Base-by-base conservation (phyloP, 2,797 vertebrate genomes). In the Sandelia bainsii region DNA sequence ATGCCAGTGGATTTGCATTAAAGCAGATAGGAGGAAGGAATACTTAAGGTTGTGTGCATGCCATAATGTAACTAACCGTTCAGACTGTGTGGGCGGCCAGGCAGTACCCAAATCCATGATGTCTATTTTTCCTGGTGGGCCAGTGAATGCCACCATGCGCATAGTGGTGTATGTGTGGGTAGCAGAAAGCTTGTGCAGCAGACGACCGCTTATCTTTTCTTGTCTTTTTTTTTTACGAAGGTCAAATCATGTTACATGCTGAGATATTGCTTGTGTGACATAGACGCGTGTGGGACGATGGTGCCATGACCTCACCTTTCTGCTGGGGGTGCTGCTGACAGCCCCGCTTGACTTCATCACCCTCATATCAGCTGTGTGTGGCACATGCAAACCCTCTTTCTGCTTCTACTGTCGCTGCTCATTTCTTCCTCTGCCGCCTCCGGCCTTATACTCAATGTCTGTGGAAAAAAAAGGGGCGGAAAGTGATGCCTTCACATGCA, bases 291-390 rank as follows among this genome's bases (percentile, higher is more conserved):
- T 70, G 66, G 42, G 57, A 32, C 10, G 12, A 49, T 37, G 0
- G 16, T 78, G 65, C 75, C 75, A 48, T 87, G 88, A 87, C 84
- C 76, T 87, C 79, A 83, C 32, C 14, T 67, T 87, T 82, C 80
- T 82, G 68, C 0, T 22, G 37, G 57, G 61, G 65, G 44, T 37
- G 45, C 14, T 44, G 72, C 62, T 72, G 77, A 77, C 81, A 69
- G 65, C 62, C 27, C 48, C n/a, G 53, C 51, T 68, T 65, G 64
- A 69, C 69, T 59, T 62, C 68, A 64, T 69, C 45, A 22, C 66
- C 52, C 37, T 29, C 23, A 1, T 85, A 87, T 88, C 82, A 64
- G 64, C 17, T 6, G 1, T 5, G 17, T 0, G 27, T 29, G 62
- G 75, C 62, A 69, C 71, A 84, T 61, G 65, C 69, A 72, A 65